Evolutionary conservation across 1,140 invertebrate species (phyloP), one percentile per base, ranked within the genome.

Genomic region (Drusus annulatus): DNA sequence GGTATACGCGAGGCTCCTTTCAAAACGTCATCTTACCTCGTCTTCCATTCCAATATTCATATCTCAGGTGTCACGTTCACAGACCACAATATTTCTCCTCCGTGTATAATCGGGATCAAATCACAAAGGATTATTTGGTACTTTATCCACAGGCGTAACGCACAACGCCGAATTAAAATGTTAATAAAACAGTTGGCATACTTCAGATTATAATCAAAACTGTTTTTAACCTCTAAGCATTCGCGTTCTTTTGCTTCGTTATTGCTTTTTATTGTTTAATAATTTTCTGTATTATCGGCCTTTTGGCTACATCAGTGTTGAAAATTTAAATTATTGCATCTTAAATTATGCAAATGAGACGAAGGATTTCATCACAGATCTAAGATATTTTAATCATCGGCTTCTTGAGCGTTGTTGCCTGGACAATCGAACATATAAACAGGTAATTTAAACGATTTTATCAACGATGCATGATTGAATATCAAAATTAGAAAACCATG

Each of bases 81-180:
- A 81, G 73, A 74, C 80, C 76, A 81, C 58, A 81, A 81, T 78
- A 81, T 81, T 78, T 81, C 51, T 78, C 68, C 8, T 78, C 68
- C 21, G 71, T 54, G 74, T 71, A 52, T 69, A 68, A 78, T 78
- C 45, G 63, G 76, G 76, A 78, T 78, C 76, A 78, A 68, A 78
- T 45, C 76, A 23, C 23, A 31, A 21, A 25, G 62, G 7, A 28
- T 31, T 21, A 65, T 15, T 16, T 16, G 31, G 13, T 23, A 60
- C 56, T 13, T 19, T 60, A 60, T 60, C 56, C 56, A 60, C 56
- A 19, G 56, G 56, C 56, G 56, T 5, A 45, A 45, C 36, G 13
- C 36, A 45, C 23, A 60, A 60, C 56, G 6, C 17, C 16, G 8
- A 13, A 60, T 60, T 23, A 60, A 19, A 23, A 60, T 60, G 56